Evolutionary conservation across 2,797 vertebrate genomes (phyloP).

Genomic region (Malacoctenus gilli): DNA sequence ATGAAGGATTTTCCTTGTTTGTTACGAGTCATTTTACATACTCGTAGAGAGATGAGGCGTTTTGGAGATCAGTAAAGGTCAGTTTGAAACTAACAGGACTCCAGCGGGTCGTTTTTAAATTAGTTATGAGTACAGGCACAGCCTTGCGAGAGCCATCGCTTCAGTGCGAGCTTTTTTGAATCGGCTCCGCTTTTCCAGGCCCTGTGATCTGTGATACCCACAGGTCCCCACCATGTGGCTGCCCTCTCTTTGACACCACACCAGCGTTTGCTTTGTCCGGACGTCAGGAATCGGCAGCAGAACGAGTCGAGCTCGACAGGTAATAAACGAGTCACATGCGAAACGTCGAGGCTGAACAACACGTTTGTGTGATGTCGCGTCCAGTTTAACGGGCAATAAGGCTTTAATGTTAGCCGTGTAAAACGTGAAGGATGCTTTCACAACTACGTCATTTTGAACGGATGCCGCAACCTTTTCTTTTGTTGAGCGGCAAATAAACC

Average conservation of each 20-base stretch:
- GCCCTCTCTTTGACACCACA: neutral
- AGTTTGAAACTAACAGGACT: neutral
- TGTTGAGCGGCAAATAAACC: neutral
- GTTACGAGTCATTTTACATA: too few species aligned
- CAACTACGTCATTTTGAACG: slow-evolving; percentile 29
- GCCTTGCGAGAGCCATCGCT: too few species aligned
- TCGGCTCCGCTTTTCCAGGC: slow-evolving; percentile 20
- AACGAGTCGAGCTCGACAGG: neutral
- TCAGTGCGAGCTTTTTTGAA: too few species aligned
- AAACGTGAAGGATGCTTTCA: neutral
- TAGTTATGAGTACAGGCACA: too few species aligned
- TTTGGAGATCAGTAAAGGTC: slow-evolving; percentile 25
- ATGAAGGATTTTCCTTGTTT: too few species aligned
- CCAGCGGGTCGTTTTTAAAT: too few species aligned
- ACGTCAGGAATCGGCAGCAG: slow-evolving; percentile 1
- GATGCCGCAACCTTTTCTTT: neutral
- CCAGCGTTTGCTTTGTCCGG: slow-evolving; percentile 6
- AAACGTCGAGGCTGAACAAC: too few species aligned
- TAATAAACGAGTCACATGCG: too few species aligned
- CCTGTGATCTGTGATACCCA: slow-evolving; percentile 23
- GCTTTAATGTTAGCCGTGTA: neutral
- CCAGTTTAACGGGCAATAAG: too few species aligned
- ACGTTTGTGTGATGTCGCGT: too few species aligned
- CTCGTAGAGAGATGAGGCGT: too few species aligned
- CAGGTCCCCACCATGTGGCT: slow-evolving; percentile 25